These are phyloP conservation scores for Teleogryllus oceanicus DNA, from an alignment of 2,888 invertebrate genomes.

Conservation along the genomic window DNA sequence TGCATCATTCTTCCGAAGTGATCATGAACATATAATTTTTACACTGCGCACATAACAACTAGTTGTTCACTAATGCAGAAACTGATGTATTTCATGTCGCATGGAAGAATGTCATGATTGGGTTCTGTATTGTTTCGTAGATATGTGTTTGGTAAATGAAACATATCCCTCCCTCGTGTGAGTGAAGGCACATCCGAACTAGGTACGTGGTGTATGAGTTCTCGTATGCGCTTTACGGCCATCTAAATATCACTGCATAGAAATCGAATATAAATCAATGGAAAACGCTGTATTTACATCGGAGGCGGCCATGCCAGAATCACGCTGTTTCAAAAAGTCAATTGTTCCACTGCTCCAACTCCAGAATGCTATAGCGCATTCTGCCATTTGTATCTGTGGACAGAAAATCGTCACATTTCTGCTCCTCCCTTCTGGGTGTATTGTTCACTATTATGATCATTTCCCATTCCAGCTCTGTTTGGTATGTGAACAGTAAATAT, in stretches of 20 bases:
- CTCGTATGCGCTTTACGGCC: not conserved
- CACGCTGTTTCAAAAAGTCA: not conserved
- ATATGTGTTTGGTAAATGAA: too few species aligned
- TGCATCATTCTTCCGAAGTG: too few species aligned
- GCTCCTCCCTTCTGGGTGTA: slow-evolving; percentile 7
- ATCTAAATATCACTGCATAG: not conserved
- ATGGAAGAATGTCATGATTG: too few species aligned
- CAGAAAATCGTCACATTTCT: not conserved
- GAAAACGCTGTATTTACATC: not conserved
- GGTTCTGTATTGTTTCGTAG: too few species aligned
- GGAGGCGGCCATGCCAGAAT: not conserved
- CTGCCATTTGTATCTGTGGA: not conserved
- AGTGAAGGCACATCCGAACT: too few species aligned
- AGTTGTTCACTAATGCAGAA: too few species aligned
- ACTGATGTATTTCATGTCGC: too few species aligned
- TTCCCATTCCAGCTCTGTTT: not conserved
- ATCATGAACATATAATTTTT: too few species aligned
- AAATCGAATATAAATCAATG: not conserved
- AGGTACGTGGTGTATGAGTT: too few species aligned
- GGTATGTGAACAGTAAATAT: not conserved
- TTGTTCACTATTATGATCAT: not conserved
- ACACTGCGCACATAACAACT: too few species aligned
- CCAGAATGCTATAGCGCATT: not conserved
- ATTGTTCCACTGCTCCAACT: not conserved
- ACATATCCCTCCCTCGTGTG: too few species aligned